phyloP scores from a whole-genome alignment of 1,140 invertebrate species.

The Lepidotrigona ventralis region DNA sequence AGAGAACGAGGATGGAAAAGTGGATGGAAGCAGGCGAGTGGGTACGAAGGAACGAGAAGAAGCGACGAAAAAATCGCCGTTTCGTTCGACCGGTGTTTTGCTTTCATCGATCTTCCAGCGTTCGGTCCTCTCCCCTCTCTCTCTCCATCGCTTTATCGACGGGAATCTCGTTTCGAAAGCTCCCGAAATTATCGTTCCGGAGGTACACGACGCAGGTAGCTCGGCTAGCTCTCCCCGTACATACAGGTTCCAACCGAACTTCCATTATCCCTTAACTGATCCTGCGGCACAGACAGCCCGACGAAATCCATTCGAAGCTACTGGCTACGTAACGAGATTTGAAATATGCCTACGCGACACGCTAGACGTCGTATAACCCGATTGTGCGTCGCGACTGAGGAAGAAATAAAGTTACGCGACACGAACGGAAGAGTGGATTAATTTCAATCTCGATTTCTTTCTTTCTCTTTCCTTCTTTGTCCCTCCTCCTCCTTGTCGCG shows the following conservation, averaged over 20 bases:
- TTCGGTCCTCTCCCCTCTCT: neutral
- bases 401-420: neutral
- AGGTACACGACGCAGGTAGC: neutral
- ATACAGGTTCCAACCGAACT: constrained; percentile 24
- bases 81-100: constrained; percentile 23
- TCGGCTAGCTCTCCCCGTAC: too few relatives aligned
- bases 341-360: constrained; percentile 39
- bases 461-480: neutral
- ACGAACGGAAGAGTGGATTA: neutral
- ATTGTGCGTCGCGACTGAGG: neutral
- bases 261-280: constrained; percentile 51
- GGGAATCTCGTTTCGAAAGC: constrained; percentile 38
- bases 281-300: constrained; percentile 31
- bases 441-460: neutral
- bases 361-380: constrained; percentile 9
- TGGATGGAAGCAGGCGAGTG: neutral
- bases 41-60: neutral
- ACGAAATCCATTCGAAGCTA: constrained; percentile 39
- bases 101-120: constrained; percentile 40
- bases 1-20: neutral
- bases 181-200: constrained; percentile 34
- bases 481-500: neutral
- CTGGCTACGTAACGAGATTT: constrained; percentile 34
- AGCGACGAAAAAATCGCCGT: constrained; percentile 20
- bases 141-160: neutral